These are phyloP conservation scores for Heteronetta atricapilla DNA, from an alignment of 2,113 vertebrate genomes.

Conservation along the genomic window DNA sequence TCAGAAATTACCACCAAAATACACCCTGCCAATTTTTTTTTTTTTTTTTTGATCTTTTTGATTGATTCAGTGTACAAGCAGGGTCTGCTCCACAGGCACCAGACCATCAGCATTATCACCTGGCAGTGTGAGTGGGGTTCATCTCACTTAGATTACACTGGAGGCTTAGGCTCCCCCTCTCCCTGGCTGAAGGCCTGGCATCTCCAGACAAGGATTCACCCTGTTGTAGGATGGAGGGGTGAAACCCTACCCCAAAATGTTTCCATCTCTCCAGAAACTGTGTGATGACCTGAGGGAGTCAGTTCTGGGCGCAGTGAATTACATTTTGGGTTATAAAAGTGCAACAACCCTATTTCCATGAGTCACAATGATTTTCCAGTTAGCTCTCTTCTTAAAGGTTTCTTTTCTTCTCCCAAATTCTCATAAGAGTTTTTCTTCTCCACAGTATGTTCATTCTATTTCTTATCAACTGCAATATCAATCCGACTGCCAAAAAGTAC, in stretches of 20 bases:
- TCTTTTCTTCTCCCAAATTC: not conserved
- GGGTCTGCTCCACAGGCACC: not conserved
- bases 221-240: not conserved
- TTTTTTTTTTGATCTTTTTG: not conserved
- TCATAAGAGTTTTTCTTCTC: not conserved
- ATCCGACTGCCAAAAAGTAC: not conserved
- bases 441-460: not conserved
- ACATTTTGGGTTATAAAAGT: not conserved
- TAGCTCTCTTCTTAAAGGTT: not conserved
- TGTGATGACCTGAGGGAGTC: not conserved
- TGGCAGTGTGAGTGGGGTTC: not conserved
- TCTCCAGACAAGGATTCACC: not conserved
- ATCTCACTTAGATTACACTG: not conserved
- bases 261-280: not conserved
- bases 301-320: not conserved
- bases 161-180: not conserved
- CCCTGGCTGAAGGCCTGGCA: not conserved
- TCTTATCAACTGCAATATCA: not conserved
- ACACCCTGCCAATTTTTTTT: not conserved
- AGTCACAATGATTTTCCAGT: not conserved
- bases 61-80: not conserved
- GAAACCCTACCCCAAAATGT: not conserved
- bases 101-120: not conserved
- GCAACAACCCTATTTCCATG: not conserved
- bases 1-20: not conserved